Evolutionary conservation across 30 jellyfish, hydroid and myxozoan genomes (phyloP).

Genomic region (Chrysaora quinquecirrha): DNA sequence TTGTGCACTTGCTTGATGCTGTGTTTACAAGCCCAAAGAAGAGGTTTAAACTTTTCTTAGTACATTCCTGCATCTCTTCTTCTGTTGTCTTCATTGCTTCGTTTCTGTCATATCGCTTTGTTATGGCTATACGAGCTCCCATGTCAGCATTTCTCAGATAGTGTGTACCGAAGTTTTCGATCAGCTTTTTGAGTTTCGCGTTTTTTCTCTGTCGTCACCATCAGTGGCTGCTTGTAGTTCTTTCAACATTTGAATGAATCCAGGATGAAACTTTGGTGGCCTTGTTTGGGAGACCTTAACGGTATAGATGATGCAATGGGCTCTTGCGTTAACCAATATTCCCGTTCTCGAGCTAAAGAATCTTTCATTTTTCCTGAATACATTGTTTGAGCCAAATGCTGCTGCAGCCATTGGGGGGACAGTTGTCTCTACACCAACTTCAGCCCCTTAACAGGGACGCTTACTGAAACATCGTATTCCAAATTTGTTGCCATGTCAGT

Average conservation of each 20-base stretch:
- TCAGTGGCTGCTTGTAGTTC: slow-evolving; percentile 12
- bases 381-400: slow-evolving; percentile 7
- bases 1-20: slow-evolving; percentile 10
- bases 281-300: slow-evolving; percentile 3
- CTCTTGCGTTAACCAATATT: slow-evolving; percentile 9
- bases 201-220: slow-evolving; percentile 4
- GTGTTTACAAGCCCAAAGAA: background rate
- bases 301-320: slow-evolving; percentile 30
- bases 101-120: slow-evolving; percentile 29
- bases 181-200: slow-evolving; percentile 6
- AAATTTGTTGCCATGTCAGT: background rate
- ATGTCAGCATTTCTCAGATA: slow-evolving; percentile 38
- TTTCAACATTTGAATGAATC: slow-evolving; percentile 11
- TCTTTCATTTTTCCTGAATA: slow-evolving; percentile 17
- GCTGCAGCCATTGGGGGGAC: slow-evolving; percentile 59
- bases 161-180: slow-evolving; percentile 64
- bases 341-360: slow-evolving; percentile 32
- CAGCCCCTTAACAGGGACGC: slow-evolving; percentile 2
- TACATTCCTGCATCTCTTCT: slow-evolving; percentile 30
- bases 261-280: slow-evolving; percentile 60
- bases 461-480: slow-evolving; percentile 31
- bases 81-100: slow-evolving; percentile 6
- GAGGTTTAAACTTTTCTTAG: background rate
- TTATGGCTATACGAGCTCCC: slow-evolving; percentile 56
- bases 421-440: slow-evolving; percentile 39